Percentiles rank a stretch among this genome's conserved stretches.
Conservation (phyloP, 2,888 invertebrate species). For the Dicyrtoma fusca region DNA sequence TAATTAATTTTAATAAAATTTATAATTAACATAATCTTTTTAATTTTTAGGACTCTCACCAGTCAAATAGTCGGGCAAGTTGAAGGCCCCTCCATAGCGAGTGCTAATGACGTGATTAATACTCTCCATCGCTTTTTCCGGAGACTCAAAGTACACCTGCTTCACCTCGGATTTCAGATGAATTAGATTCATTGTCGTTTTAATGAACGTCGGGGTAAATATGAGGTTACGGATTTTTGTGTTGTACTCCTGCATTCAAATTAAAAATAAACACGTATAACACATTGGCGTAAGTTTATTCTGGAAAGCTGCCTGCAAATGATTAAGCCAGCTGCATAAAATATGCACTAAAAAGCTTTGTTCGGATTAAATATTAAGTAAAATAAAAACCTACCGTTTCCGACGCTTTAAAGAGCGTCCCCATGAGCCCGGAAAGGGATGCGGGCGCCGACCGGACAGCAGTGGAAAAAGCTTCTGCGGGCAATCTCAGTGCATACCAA, state of each 20-base stretch:
- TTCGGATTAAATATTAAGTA: background rate
- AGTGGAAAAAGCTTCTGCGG: background rate
- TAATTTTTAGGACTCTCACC: conserved; percentile 7
- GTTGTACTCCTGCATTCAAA: conserved; percentile 27
- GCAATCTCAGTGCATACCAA: conserved; percentile 4
- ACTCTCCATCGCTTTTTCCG: conserved; percentile 19
- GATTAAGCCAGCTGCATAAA: background rate
- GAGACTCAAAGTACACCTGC: conserved; percentile 26
- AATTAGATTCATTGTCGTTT: background rate
- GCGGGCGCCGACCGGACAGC: background rate
- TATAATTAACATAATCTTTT: background rate
- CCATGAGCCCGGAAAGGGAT: background rate
- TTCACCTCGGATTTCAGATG: conserved; percentile 26
- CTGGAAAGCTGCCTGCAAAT: background rate
- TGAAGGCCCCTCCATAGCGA: background rate
- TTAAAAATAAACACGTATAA: background rate
- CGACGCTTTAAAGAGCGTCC: background rate
- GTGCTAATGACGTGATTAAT: conserved; percentile 10
- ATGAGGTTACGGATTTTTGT: conserved; percentile 31
- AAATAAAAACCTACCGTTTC: conserved; percentile 11
- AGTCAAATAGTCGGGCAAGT: conserved; percentile 20
- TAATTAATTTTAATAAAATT: background rate
- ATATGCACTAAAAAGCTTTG: background rate
- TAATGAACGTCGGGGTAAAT: conserved; percentile 24
- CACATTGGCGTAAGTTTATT: background rate